A percentile compares a stretch with the other conserved stretches of the same genome.
phyloP scores from a whole-genome alignment of 2,888 invertebrate species.

The Kuschelorhynchus macadamiae region DNA sequence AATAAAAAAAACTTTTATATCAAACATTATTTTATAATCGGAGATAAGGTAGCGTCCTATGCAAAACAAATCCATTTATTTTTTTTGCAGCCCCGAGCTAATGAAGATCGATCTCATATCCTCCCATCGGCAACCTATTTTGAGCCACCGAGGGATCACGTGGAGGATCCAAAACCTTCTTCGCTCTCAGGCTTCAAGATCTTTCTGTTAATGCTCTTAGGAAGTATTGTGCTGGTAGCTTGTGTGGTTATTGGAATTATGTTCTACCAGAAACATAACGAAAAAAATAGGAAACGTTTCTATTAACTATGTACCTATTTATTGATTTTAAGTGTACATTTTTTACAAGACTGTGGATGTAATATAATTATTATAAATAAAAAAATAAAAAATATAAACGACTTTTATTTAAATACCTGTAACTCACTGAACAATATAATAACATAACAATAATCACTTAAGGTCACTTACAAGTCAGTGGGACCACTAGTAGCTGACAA shows the following conservation, averaged over 20 bases:
- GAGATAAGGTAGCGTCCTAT: too few relatives aligned
- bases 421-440: too few relatives aligned
- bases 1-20: too few relatives aligned
- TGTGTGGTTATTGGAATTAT: slow-evolving; percentile 90
- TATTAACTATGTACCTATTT: slow-evolving; percentile 69
- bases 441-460: too few relatives aligned
- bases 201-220: slow-evolving; percentile 88
- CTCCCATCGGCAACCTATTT: slow-evolving; percentile 91
- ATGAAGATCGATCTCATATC: slow-evolving; percentile 85
- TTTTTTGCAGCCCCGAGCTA: slow-evolving; percentile 71
- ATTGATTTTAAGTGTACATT: slow-evolving; percentile 16
- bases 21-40: too few relatives aligned
- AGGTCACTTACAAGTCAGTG: too few relatives aligned
- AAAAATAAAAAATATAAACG: not conserved
- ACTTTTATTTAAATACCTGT: not conserved
- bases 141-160: slow-evolving; percentile 91
- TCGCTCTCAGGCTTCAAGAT: slow-evolving; percentile 92
- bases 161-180: slow-evolving; percentile 88
- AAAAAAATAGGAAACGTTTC: slow-evolving; percentile 90
- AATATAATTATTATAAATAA: slow-evolving; percentile 3
- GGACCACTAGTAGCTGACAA: too few relatives aligned
- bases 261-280: slow-evolving; percentile 93
- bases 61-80: not conserved
- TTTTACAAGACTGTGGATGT: slow-evolving; percentile 37
- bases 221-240: slow-evolving; percentile 86